Evolutionary conservation across 2,888 invertebrate genomes (phyloP), one percentile per base, ranked within the genome.

Genomic region (Noctua janthe): DNA sequence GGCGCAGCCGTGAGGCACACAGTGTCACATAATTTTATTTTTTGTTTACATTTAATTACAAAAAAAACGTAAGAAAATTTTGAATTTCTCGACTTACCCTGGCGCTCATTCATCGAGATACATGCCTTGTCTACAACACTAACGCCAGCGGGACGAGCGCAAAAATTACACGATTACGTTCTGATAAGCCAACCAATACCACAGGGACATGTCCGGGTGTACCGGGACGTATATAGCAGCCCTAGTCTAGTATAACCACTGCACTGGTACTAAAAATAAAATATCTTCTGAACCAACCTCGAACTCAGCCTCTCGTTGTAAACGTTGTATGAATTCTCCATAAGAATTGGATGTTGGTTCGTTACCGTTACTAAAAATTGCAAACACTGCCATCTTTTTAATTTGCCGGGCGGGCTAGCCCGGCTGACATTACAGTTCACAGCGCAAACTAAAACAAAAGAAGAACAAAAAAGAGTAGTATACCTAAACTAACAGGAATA

Each of bases 301-400:
- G 43, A 71, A 47, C 20, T 59, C 13, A 49, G 72, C 20, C 15
- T 64, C 10, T 43, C 23, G n/a, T 51, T 77, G 75, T 29, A 86
- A 59, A 35, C 73, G 77, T n/a, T 76, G 4, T 74, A 87, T 78
- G 20, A 87, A 66, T 10, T n/a, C 51, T 74, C 13, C 71, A 59
- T 78, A 87, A 0, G 84, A 73, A 49, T 71, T 29, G 6, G 67
- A 7, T 23, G 54, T 76, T 76, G 71, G 71, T 71, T 84, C 78
- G 17, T 69, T 43, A 66, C 11, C 15, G 10, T 47, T 49, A 35
- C 73, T 71, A 2, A 76, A 87, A 62, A 71, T 66, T 59, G 71
- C 76, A 84, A 86, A 87, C 1, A 76, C 66, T 74, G 86, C 87
- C 86, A 86, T 86, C 70, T 83, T 84, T 79, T 69, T 20, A 69